Conservation (phyloP, 1,140 invertebrate genomes). For the Atta texana region DNA sequence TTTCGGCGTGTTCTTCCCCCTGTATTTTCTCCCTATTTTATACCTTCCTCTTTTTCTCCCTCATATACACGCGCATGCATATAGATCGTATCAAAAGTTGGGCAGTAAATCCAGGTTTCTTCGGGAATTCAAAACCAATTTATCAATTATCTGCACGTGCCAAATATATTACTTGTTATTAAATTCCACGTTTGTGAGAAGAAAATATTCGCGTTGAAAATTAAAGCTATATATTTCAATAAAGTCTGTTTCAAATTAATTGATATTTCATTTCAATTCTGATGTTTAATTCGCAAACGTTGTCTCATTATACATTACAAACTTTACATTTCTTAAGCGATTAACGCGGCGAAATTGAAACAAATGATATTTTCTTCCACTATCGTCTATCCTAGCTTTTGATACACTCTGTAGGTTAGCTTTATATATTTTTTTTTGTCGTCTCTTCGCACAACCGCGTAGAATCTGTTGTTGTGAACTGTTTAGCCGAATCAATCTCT, state of each 20-base stretch:
- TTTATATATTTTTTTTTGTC: conserved; percentile 34
- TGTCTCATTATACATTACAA: background rate
- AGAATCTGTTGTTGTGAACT: conserved; percentile 77
- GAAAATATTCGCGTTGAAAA: background rate
- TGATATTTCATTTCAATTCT: conserved; percentile 4
- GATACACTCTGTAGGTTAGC: conserved; percentile 2
- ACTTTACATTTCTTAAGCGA: background rate
- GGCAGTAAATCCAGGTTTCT: background rate
- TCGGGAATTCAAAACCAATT: background rate
- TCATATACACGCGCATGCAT: background rate
- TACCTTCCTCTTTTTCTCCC: conserved; percentile 33
- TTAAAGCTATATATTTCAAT: background rate
- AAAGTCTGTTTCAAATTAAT: background rate
- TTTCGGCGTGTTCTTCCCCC: conserved; percentile 52
- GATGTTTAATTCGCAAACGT: background rate
- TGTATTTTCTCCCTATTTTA: conserved; percentile 34
- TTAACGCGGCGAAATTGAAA: background rate
- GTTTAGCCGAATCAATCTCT: conserved; percentile 78
- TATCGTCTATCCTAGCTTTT: background rate
- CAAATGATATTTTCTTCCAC: background rate
- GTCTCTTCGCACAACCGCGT: conserved; percentile 45
- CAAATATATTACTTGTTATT: conserved; percentile 7
- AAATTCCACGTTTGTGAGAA: background rate
- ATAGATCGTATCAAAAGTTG: conserved; percentile 27
- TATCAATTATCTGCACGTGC: background rate